Evolutionary conservation across 1,140 invertebrate genomes (phyloP).

Genomic region (Monomorium pharaonis): DNA sequence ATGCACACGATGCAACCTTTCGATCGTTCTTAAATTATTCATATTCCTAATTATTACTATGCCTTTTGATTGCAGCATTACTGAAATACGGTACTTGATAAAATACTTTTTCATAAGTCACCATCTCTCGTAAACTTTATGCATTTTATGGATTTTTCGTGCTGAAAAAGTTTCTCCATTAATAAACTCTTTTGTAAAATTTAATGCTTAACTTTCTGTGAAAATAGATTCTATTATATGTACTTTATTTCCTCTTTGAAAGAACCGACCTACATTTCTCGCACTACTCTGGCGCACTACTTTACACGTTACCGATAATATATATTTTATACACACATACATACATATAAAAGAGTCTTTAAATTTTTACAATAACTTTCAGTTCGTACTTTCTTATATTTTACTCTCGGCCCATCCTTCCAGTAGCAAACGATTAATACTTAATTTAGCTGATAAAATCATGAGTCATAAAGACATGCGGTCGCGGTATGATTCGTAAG

Average conservation of each 20-base stretch:
- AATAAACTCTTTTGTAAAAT: slow-evolving; percentile 13
- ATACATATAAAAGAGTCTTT: too few relatives aligned
- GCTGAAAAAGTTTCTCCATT: background rate
- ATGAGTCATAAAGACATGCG: slow-evolving; percentile 27
- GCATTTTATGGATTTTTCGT: background rate
- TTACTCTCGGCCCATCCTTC: background rate
- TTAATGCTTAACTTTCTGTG: background rate
- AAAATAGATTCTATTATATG: slow-evolving; percentile 6
- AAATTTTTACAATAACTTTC: background rate
- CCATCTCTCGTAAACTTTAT: background rate
- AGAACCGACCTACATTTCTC: slow-evolving; percentile 2
- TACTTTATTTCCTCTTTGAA: background rate
- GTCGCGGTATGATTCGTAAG: slow-evolving; percentile 8
- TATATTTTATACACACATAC: too few relatives aligned
- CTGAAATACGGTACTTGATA: background rate
- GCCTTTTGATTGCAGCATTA: background rate
- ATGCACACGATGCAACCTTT: background rate
- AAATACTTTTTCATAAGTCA: background rate
- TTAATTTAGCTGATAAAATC: slow-evolving; percentile 50
- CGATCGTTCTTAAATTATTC: slow-evolving; percentile 6
- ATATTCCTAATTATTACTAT: slow-evolving; percentile 8
- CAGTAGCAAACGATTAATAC: slow-evolving; percentile 38
- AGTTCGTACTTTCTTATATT: background rate
- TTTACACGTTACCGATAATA: background rate
- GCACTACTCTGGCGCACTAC: background rate